Percentiles rank a stretch among this genome's conserved stretches.
phyloP scores from a whole-genome alignment of 2,113 vertebrate species.

The Ploceus nigricollis region DNA sequence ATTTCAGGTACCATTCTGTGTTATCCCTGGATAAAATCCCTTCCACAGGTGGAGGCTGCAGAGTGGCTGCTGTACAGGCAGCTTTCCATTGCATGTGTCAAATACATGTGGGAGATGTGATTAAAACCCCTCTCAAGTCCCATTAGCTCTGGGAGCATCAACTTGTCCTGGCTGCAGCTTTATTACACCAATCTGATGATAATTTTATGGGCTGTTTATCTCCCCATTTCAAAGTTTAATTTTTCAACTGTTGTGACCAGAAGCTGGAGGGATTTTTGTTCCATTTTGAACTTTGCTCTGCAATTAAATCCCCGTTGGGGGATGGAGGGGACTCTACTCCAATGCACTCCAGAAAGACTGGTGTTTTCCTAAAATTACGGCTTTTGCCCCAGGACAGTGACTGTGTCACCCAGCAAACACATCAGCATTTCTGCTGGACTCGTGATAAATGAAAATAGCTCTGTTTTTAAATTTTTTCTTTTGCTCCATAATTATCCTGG shows the following conservation, averaged over 20 bases:
- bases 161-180: neutral
- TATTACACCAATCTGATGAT: neutral
- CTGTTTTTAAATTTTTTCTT: accelerated
- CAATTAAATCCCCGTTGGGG: neutral
- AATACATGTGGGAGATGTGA: accelerated
- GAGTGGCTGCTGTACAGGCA: neutral
- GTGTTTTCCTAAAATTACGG: neutral
- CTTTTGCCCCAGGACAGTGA: neutral
- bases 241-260: neutral
- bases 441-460: neutral
- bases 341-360: neutral
- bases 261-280: neutral
- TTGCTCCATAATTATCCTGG: neutral
- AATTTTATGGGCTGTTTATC: neutral
- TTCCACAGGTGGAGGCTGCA: neutral
- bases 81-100: neutral
- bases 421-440: neutral
- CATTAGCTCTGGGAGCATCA: neutral
- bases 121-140: neutral
- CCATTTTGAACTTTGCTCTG: neutral
- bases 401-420: neutral
- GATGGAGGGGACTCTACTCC: neutral
- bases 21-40: neutral
- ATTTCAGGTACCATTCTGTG: neutral
- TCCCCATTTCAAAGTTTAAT: neutral